phyloP scores from a whole-genome alignment of 2,888 invertebrate species.

The Ectropis crepuscularia region DNA sequence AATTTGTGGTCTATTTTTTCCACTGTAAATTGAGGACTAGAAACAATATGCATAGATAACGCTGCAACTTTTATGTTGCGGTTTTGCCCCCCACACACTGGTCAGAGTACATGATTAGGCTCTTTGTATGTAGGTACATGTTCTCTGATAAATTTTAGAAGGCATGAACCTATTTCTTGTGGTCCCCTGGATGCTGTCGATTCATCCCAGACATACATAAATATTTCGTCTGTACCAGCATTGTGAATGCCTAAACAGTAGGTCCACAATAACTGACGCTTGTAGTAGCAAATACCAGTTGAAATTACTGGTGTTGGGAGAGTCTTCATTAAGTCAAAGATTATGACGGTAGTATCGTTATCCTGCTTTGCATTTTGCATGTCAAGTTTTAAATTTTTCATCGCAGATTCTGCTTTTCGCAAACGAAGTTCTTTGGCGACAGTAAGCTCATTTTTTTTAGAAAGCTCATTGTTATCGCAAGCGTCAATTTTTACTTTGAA shows the following conservation, averaged over 20 bases:
- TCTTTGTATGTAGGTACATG: conserved; percentile 36
- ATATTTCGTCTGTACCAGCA: conserved; percentile 33
- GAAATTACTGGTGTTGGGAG: conserved; percentile 27
- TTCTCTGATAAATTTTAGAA: conserved; percentile 40
- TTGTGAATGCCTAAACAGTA: conserved; percentile 38
- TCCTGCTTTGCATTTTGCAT: conserved; percentile 27
- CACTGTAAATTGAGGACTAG: conserved; percentile 25
- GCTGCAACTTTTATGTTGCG: conserved; percentile 41
- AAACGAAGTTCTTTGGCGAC: conserved; percentile 6
- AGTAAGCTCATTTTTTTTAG: conserved; percentile 11
- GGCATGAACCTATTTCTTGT: conserved; percentile 46
- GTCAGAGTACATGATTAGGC: conserved; percentile 42
- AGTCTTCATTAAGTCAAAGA: conserved; percentile 43
- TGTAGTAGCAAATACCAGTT: conserved; percentile 45
- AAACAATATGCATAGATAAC: conserved; percentile 33
- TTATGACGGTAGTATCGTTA: conserved; percentile 34
- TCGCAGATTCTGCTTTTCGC: conserved; percentile 27
- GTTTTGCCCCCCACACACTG: conserved; percentile 45
- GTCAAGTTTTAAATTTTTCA: conserved; percentile 31
- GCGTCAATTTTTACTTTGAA: conserved; percentile 20
- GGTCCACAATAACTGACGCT: conserved; percentile 31
- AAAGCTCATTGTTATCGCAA: conserved; percentile 14
- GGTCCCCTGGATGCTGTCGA: conserved; percentile 43
- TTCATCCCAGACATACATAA: conserved; percentile 42
- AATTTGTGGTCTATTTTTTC: conserved; percentile 37